Percentiles rank a stretch among this genome's conserved stretches.
These are phyloP conservation scores for Gasteruption jaculator DNA, from an alignment of 2,888 invertebrate genomes.

Conservation along the genomic window DNA sequence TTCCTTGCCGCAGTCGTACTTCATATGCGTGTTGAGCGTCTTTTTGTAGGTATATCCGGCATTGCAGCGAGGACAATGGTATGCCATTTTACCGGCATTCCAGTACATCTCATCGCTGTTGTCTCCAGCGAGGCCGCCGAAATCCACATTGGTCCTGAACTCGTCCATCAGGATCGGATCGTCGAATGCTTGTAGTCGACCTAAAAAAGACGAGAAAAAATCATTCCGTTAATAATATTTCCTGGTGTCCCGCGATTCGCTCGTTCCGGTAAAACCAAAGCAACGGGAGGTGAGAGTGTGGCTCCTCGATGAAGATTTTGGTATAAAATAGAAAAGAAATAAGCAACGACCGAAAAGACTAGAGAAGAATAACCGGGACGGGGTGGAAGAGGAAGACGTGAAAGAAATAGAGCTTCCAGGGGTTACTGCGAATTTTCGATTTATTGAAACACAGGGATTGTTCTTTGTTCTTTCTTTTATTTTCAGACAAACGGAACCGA, in stretches of 20 bases:
- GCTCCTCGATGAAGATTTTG: too few species aligned
- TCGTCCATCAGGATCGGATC: too few species aligned
- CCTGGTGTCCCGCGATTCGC: too few species aligned
- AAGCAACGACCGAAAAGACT: too few species aligned
- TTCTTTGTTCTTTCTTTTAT: too few species aligned
- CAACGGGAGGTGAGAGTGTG: too few species aligned
- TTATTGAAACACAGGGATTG: constrained; percentile 11
- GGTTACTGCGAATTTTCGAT: constrained; percentile 11
- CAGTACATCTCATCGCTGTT: constrained; percentile 24
- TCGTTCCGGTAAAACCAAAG: too few species aligned
- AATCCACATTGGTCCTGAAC: constrained; percentile 29
- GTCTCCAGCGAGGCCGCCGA: constrained; percentile 14
- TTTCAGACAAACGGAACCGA: constrained; percentile 17
- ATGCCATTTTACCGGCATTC: constrained; percentile 38
- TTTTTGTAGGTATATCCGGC: constrained; percentile 49
- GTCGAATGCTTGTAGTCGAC: constrained; percentile 21
- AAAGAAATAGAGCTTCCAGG: too few species aligned
- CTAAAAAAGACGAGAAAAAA: constrained; percentile 19
- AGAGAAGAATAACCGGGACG: too few species aligned
- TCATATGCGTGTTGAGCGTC: constrained; percentile 51
- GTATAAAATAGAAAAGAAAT: too few species aligned
- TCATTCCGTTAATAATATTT: constrained; percentile 16
- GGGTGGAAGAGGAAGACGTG: too few species aligned
- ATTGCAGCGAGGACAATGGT: constrained; percentile 50
- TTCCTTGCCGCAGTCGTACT: constrained; percentile 53